Conservation (phyloP, 2,113 vertebrate species). For the Atherinomorus stipes region DNA sequence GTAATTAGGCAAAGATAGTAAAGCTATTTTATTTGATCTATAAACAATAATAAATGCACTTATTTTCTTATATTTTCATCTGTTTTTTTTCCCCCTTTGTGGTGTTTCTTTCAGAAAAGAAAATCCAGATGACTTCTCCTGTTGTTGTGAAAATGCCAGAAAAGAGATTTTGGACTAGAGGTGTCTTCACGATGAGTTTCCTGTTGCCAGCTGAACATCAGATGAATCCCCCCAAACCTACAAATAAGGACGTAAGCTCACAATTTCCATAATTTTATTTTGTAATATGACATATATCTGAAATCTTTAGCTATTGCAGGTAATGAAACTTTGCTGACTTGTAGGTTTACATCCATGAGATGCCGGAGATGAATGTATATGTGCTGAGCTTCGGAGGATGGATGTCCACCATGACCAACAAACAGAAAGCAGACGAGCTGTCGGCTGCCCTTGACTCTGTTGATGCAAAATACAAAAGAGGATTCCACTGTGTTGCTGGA, state of each 20-base stretch:
- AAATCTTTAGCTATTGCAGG: not conserved
- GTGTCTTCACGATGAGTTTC: constrained; percentile 73
- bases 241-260: constrained; percentile 53
- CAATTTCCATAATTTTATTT: not conserved
- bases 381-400: constrained; percentile 69
- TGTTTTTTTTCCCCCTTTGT: not conserved
- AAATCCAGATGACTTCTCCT: constrained; percentile 80
- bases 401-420: constrained; percentile 24
- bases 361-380: constrained; percentile 66
- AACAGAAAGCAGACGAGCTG: not conserved
- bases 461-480: constrained; percentile 51
- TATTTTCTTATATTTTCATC: no score
- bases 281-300: not conserved
- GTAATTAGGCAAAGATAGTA: no score
- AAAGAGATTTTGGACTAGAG: not conserved
- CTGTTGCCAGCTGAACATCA: constrained; percentile 75
- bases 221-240: constrained; percentile 66
- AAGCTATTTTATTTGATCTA: no score
- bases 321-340: constrained; percentile 2
- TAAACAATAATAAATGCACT: no score
- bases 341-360: constrained; percentile 73
- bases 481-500: constrained; percentile 60
- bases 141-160: constrained; percentile 61
- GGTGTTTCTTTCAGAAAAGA: constrained; percentile 49
- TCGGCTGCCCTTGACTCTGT: constrained; percentile 44